phyloP scores from a whole-genome alignment of 1,140 invertebrate genomes.

The Drosophila arizonae region DNA sequence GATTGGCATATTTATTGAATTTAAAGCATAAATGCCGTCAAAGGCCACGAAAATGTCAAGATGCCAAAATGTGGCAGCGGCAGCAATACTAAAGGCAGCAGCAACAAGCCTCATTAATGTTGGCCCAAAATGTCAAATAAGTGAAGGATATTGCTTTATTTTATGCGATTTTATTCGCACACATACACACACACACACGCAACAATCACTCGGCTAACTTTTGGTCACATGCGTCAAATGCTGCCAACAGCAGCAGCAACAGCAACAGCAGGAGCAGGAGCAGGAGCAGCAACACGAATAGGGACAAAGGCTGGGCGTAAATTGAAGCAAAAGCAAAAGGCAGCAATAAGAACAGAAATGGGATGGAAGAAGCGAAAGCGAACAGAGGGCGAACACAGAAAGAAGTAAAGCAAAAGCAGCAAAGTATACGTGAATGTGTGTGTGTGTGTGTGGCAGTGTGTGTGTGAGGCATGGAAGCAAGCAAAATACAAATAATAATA shows the following conservation, averaged over 20 bases:
- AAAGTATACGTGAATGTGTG: not conserved
- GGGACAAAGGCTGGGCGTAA: conserved; percentile 40
- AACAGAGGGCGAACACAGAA: not conserved
- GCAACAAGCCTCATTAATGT: conserved; percentile 62
- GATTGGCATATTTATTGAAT: conserved; percentile 54
- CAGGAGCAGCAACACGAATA: conserved; percentile 11
- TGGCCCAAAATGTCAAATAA: conserved; percentile 69
- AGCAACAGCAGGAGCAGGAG: conserved; percentile 8
- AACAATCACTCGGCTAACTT: conserved; percentile 10
- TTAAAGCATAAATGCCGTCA: conserved; percentile 25
- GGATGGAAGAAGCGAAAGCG: conserved; percentile 2
- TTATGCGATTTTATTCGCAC: conserved; percentile 66
- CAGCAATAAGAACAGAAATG: conserved; percentile 4
- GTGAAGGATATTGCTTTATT: conserved; percentile 76
- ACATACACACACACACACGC: conserved; percentile 3
- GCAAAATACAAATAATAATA: conserved; percentile 74
- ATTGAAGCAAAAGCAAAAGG: conserved; percentile 44
- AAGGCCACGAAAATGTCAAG: conserved; percentile 14
- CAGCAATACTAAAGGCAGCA: conserved; percentile 3
- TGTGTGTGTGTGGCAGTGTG: not conserved
- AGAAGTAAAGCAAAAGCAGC: conserved; percentile 1
- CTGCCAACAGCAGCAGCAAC: conserved; percentile 28
- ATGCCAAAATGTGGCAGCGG: conserved; percentile 12
- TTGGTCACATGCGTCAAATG: conserved; percentile 41
- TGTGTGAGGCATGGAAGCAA: conserved; percentile 1